Base-by-base conservation (phyloP, 2,888 invertebrate genomes). In the Standfussiana lucernea region DNA sequence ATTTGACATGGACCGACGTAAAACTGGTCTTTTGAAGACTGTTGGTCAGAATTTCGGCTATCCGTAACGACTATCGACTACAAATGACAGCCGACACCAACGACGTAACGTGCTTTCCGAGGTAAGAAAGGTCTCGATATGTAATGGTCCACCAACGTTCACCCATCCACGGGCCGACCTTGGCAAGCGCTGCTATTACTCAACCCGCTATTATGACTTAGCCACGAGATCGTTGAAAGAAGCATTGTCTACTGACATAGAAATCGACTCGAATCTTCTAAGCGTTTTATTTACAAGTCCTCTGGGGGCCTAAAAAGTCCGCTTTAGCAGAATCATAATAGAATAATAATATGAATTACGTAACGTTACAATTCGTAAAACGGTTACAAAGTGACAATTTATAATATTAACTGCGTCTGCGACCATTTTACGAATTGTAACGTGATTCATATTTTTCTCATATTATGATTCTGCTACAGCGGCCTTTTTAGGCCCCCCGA, bases 401-500 rank as follows among this genome's bases (percentile, higher is more conserved):
- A 50, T 50, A 50, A 1, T 50, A 24, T 11, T n/a, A n/a, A 50
- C 8, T 24, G 50, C 24, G 11, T 11, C 24, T 50, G 50, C 24
- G 24, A n/a, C 24, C 50, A 45, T 45, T 45, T 5, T 45, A 45
- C 45, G 45, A 45, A 15, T 45, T 45, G n/a, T n/a, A n/a, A n/a
- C 24, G 21, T 2, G 24, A 50, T 24, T 47, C 8, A 47, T 56
- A 56, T 56, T 7, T 7, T n/a, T n/a, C 13, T 56, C 6, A 5
- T 7, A 28, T 56, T 28, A n/a, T 4, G 24, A 50, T 56, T 28
- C 13, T 2, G n/a, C 28, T 0, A 28, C 28, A 28, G 53, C 28
- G 53, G 7, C 2, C 28, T 28, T 56, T 56, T 15, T 35, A 62
- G 24, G 45, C 74, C 45, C 56, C 68, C 37, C 35, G 42, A 82